Evolutionary conservation across 2,888 invertebrate genomes (phyloP).

Genomic region (Cyclophora punctaria): DNA sequence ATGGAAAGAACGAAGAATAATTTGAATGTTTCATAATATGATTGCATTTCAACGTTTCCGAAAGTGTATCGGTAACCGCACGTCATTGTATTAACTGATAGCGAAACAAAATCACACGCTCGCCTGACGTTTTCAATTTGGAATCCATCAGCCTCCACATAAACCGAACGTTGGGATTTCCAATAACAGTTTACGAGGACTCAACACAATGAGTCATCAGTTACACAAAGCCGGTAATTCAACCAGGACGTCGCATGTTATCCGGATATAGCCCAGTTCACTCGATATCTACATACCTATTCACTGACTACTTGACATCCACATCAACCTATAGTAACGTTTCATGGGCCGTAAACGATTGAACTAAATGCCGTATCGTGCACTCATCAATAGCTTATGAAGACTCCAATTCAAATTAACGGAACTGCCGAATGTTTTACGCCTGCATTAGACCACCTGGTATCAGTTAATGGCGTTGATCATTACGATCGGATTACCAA

Average conservation of each 20-base stretch:
- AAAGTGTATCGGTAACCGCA: neutral
- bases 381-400: too few relatives aligned
- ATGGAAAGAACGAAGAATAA: too few relatives aligned
- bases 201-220: constrained; percentile 40
- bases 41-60: too few relatives aligned
- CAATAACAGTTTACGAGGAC: constrained; percentile 35
- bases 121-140: constrained; percentile 16
- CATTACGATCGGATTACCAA: constrained; percentile 38
- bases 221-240: constrained; percentile 43
- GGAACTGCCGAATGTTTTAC: too few relatives aligned
- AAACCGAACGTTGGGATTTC: constrained; percentile 23
- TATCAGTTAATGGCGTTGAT: constrained; percentile 12
- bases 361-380: neutral
- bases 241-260: constrained; percentile 36
- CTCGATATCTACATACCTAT: constrained; percentile 16
- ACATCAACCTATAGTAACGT: too few relatives aligned
- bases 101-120: constrained; percentile 14
- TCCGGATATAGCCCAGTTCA: constrained; percentile 30
- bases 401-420: too few relatives aligned
- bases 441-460: neutral
- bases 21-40: too few relatives aligned
- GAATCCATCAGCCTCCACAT: constrained; percentile 15
- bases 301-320: constrained; percentile 3
- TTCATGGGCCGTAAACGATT: neutral
- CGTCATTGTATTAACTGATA: neutral